phyloP scores from a whole-genome alignment of 2,888 invertebrate species.

The Blastobasis adustella region DNA sequence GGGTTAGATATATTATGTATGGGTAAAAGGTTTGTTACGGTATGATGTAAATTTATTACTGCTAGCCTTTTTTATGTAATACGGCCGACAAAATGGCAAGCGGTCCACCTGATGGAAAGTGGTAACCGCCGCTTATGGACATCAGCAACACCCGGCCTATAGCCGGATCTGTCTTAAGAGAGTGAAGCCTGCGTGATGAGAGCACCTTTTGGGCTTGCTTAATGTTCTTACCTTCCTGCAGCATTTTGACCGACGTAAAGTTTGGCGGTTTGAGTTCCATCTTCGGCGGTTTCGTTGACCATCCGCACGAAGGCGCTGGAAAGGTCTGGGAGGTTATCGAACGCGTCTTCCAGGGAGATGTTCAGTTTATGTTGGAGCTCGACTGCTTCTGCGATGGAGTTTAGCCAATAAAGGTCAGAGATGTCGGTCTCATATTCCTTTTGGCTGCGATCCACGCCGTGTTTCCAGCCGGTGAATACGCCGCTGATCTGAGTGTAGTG shows the following conservation, averaged over 20 bases:
- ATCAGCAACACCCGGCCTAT: too few relatives aligned
- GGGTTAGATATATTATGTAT: too few relatives aligned
- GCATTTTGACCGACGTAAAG: slow-evolving; percentile 88
- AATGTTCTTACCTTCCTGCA: slow-evolving; percentile 76
- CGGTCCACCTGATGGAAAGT: too few relatives aligned
- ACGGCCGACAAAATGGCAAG: too few relatives aligned
- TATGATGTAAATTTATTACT: too few relatives aligned
- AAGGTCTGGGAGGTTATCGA: slow-evolving; percentile 42
- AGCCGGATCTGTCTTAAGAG: too few relatives aligned
- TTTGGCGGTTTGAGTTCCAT: slow-evolving; percentile 47
- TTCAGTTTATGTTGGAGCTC: slow-evolving; percentile 77
- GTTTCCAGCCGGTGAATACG: slow-evolving; percentile 83
- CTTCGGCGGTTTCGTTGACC: slow-evolving; percentile 57
- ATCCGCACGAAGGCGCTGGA: slow-evolving; percentile 80
- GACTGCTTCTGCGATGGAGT: slow-evolving; percentile 83
- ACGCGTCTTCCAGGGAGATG: slow-evolving; percentile 47
- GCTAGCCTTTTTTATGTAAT: too few relatives aligned
- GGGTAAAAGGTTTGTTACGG: too few relatives aligned
- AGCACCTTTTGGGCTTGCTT: too few relatives aligned
- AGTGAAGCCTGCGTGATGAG: too few relatives aligned
- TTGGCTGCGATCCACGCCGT: slow-evolving; percentile 78
- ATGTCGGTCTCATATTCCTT: slow-evolving; percentile 74
- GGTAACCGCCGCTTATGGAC: too few relatives aligned
- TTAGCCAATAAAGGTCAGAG: slow-evolving; percentile 83
- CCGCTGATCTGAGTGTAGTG: slow-evolving; percentile 87